phyloP scores from a whole-genome alignment of 1,140 invertebrate genomes.

The Capitella teleta region DNA sequence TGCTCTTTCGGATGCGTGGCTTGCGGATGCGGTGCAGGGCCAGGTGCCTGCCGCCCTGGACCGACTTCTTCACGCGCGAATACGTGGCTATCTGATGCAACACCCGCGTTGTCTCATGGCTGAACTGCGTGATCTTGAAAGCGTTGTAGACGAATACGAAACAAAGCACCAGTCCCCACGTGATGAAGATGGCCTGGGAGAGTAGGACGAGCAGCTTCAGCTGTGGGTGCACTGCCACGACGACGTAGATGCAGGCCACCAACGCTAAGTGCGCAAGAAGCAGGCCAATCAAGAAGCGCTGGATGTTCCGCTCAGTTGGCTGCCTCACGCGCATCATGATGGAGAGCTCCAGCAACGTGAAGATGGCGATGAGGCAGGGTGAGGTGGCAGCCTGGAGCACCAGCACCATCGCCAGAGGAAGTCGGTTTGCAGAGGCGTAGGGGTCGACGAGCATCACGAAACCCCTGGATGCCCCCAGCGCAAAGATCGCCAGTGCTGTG shows the following conservation, averaged over 20 bases:
- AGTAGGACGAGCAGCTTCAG: conserved; percentile 7
- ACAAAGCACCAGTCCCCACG: conserved; percentile 10
- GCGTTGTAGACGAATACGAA: conserved; percentile 11
- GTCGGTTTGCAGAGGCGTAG: not conserved
- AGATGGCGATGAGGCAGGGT: not conserved
- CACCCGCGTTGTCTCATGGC: conserved; percentile 2
- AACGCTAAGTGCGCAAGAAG: not conserved
- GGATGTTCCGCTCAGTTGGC: not conserved
- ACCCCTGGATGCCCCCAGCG: not conserved
- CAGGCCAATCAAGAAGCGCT: not conserved
- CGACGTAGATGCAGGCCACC: not conserved
- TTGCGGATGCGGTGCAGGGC: conserved; percentile 8
- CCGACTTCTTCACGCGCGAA: not conserved
- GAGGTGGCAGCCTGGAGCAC: not conserved
- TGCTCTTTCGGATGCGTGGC: conserved; percentile 3
- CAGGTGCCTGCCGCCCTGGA: not conserved
- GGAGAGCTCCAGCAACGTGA: conserved; percentile 3
- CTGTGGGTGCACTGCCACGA: not conserved
- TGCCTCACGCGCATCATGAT: conserved; percentile 1
- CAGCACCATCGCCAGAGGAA: not conserved
- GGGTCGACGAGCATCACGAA: conserved; percentile 1
- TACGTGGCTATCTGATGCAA: conserved; percentile 8
- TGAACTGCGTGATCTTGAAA: conserved; percentile 12
- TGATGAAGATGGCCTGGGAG: conserved; percentile 6
- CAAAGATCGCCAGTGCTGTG: not conserved